Evolutionary conservation across 2,797 vertebrate genomes (phyloP).

Genomic region (Aulostomus chinensis): DNA sequence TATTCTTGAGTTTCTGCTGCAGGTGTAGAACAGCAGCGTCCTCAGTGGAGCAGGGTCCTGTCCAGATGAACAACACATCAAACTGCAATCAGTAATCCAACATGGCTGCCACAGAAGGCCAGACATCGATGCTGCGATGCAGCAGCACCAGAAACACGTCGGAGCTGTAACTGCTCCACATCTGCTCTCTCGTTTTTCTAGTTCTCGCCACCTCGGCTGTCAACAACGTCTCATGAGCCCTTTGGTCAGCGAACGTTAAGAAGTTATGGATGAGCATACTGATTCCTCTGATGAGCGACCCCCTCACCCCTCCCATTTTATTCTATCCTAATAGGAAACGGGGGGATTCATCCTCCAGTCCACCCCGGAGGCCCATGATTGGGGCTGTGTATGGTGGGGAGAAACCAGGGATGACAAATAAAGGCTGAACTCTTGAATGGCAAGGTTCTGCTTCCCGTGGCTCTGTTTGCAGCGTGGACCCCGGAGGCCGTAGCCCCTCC

Average conservation of each 20-base stretch:
- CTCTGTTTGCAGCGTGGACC: conserved; percentile 78
- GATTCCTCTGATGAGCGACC: conserved; percentile 62
- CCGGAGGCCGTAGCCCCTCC: conserved; percentile 74
- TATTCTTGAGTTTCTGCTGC: too few relatives aligned
- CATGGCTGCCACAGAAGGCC: too few relatives aligned
- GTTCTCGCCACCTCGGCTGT: conserved; percentile 6
- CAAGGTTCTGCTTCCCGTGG: conserved; percentile 72
- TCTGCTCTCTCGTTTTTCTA: too few relatives aligned
- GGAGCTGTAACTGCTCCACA: too few relatives aligned
- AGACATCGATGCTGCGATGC: too few relatives aligned
- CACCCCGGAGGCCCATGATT: conserved; percentile 58
- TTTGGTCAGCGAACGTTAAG: conserved; percentile 52
- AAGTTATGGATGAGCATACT: conserved; percentile 72
- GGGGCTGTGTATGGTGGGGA: conserved; percentile 72
- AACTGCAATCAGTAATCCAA: too few relatives aligned
- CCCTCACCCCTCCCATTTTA: conserved; percentile 6
- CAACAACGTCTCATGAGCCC: conserved; percentile 26
- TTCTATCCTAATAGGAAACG: conserved; percentile 69
- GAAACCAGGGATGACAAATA: conserved; percentile 78
- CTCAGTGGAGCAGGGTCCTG: too few relatives aligned
- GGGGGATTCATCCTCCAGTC: conserved; percentile 65
- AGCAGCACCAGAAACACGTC: too few relatives aligned
- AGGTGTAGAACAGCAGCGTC: too few relatives aligned
- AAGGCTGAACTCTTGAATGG: conserved; percentile 73
- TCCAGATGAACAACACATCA: too few relatives aligned